Base-by-base conservation (phyloP, 2,888 invertebrate genomes). In the Andrena dorsata region DNA sequence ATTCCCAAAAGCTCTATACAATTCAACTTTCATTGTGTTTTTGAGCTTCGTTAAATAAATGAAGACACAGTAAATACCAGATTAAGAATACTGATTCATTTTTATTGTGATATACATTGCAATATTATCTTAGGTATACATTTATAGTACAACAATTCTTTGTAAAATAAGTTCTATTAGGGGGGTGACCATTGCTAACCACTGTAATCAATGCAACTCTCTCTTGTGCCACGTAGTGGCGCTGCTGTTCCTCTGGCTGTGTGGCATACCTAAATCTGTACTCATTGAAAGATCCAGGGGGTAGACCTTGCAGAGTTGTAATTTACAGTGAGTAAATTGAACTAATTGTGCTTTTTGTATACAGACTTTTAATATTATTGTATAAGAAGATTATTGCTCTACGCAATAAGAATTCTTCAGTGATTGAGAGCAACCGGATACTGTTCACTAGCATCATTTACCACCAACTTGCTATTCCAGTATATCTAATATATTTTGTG, bases 321-420 rank as follows among this genome's bases (percentile, higher is more conserved):
- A 20, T 26, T 61, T 47, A 73, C 2, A 65, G 28, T 66, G n/a
- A 61, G 51, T 74, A 73, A 51, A 32, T 56, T 51, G 1, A n/a
- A 23, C 10, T 41, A 28, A 76, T 5, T 56, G 30, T 13, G 3
- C 16, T 13, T 41, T 51, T 26, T 16, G 47, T 4, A n/a, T 8
- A 20, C 4, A 41, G 16, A 41, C 5, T 41, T 41, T 16, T 16
- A 41, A 41, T 10, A 30, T 28, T 32, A 26, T 28, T 56, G 13
- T 6, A 28, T 35, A 26, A 2, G 26, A 0, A 16, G 28, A 7
- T 32, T 20, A 16, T 49, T 51, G 13, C 5, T 10, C n/a, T 20
- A 10, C 1, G 10, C 20, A 20, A 7, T 23, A 5, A 8, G 49
- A 0, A 20, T 63, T 10, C n/a, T 26, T 13, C 20, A 41, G 2